Base-by-base conservation (phyloP, 2,888 invertebrate species). In the Macaria notata region DNA sequence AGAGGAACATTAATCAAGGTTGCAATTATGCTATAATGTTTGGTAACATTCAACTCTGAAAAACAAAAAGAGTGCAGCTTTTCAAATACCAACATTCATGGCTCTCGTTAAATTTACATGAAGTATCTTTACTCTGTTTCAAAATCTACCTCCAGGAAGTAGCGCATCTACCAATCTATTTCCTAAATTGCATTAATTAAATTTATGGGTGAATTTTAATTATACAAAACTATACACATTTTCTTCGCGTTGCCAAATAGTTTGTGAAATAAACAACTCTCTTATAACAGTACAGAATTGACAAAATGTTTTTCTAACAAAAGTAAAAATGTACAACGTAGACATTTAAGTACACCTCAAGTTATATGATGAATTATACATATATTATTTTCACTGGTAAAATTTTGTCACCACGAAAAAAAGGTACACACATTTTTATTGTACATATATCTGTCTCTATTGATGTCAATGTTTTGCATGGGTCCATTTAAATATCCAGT, bases 1-100 rank as follows among this genome's bases (percentile, higher is more conserved):
- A 88, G 90, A 92, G 92, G 92, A 92, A 92, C 92, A 91, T 92
- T 83, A 85, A 88, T 89, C 76, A 90, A 87, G 88, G 87, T 91
- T 86, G 81, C 78, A 81, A 83, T 89, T 89, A 88, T 85, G 84
- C 86, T 89, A 86, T 41, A 46, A 46, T 49, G 85, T 83, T 84
- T 87, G 91, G 91, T 91, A 91, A 91, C 88, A 79, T 83, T 84
- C 76, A 79, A 84, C 82, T 85, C 83, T 80, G 76, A 79, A 72
- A 86, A 84, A 84, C 78, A 84, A 83, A 82, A 83, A 75, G 75
- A 86, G 91, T 92, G 92, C 92, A 92, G 92, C 90, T 91, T 83
- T 92, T 92, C 91, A 92, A 92, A 92, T 92, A 81, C 75, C 79
- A 88, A 88, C 86, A 88, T 87, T 81, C 66, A 75, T 65, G 72